A percentile compares a stretch with the other conserved stretches of the same genome.
Conservation (phyloP, 2,113 vertebrate species). For the Laticauda laticaudata region DNA sequence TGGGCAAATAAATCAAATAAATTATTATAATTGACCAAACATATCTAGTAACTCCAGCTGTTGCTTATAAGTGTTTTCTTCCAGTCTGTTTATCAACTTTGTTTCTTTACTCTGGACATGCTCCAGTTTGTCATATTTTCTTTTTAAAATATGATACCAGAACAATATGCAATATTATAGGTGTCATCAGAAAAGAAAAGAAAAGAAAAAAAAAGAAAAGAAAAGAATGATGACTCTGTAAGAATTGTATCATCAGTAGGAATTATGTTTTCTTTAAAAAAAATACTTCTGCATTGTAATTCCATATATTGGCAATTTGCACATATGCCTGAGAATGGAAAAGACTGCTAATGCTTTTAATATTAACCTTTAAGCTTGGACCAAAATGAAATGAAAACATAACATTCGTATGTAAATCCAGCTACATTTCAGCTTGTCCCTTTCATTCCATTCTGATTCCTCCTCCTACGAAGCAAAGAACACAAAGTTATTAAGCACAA, state of each 20-base stretch:
- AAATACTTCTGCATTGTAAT: slow-evolving; percentile 56
- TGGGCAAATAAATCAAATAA: not conserved
- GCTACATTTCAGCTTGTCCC: slow-evolving; percentile 44
- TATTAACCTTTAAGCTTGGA: slow-evolving; percentile 62
- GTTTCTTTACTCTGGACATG: not conserved
- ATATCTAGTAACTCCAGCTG: not conserved
- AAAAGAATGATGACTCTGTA: not conserved
- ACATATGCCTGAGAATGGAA: slow-evolving; percentile 47
- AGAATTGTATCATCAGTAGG: not conserved
- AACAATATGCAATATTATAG: not conserved
- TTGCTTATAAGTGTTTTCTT: not conserved
- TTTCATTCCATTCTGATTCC: slow-evolving; percentile 46
- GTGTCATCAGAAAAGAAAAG: not conserved
- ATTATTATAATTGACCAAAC: not conserved
- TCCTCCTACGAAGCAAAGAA: slow-evolving; percentile 38
- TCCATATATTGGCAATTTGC: slow-evolving; percentile 58
- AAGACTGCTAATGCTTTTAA: slow-evolving; percentile 57
- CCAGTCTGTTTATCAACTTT: not conserved
- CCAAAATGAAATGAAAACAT: slow-evolving; percentile 65
- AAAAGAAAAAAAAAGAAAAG: not conserved
- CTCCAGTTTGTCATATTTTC: not conserved
- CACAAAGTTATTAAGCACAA: slow-evolving; percentile 56
- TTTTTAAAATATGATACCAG: not conserved
- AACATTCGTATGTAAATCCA: slow-evolving; percentile 64
- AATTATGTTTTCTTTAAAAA: not conserved